phyloP scores from a whole-genome alignment of 2,797 vertebrate genomes.

The Neosilurus mollespiculum region DNA sequence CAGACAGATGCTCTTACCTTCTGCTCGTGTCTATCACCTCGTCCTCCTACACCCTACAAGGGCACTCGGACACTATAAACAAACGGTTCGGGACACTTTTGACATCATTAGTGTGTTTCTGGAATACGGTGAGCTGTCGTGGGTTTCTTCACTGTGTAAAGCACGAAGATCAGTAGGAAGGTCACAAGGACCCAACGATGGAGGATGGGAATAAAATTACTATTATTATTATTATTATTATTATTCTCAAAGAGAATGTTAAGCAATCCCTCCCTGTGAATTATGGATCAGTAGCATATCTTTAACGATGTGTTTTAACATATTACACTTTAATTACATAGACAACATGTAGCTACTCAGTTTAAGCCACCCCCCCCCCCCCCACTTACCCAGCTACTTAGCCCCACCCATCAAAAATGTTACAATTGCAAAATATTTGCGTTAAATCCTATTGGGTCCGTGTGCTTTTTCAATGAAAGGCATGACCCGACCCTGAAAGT shows the following conservation, averaged over 20 bases:
- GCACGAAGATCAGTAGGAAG: background rate
- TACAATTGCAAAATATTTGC: background rate
- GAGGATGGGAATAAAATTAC: background rate
- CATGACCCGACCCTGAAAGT: background rate
- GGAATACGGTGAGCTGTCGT: background rate
- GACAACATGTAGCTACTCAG: background rate
- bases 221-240: no score
- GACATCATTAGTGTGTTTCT: background rate
- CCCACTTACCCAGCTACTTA: background rate
- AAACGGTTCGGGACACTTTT: background rate
- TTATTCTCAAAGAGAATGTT: no score
- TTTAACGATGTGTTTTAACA: no score
- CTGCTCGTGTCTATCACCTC: background rate
- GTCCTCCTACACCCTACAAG: background rate
- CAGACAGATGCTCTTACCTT: slow-evolving; percentile 12
- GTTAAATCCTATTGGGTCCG: background rate
- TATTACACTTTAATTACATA: background rate
- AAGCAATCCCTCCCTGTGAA: no score
- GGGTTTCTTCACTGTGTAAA: background rate
- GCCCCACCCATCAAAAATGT: background rate
- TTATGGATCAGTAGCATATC: no score
- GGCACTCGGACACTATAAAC: background rate
- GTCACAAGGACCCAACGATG: background rate
- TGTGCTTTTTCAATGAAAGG: background rate
- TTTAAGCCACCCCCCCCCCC: background rate